These are phyloP conservation scores for Drosophila mayaguana DNA, from an alignment of 2,888 invertebrate species.

Conservation along the genomic window DNA sequence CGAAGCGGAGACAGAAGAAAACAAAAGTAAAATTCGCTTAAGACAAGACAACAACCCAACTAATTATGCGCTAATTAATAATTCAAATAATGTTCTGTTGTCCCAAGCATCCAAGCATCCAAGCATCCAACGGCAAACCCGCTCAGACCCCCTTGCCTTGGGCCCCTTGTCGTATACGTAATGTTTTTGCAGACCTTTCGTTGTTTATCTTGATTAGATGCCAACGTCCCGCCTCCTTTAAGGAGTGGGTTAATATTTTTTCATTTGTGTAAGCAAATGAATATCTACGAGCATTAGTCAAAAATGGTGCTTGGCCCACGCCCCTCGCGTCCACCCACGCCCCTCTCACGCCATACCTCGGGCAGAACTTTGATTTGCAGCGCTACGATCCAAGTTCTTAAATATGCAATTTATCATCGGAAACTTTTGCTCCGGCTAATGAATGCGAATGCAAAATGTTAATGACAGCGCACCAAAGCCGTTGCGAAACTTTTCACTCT, in stretches of 20 bases:
- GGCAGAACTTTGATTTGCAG: slow-evolving; percentile 60
- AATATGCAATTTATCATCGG: slow-evolving; percentile 73
- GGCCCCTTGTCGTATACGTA: slow-evolving; percentile 35
- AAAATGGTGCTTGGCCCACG: slow-evolving; percentile 16
- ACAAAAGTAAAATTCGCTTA: slow-evolving; percentile 41
- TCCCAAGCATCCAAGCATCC: slow-evolving; percentile 37
- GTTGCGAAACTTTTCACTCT: slow-evolving; percentile 61
- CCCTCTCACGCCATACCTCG: background rate
- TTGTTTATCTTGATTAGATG: slow-evolving; percentile 67
- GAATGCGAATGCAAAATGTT: slow-evolving; percentile 76
- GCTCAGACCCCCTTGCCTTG: too few relatives aligned
- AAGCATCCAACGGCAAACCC: too few relatives aligned
- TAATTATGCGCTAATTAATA: slow-evolving; percentile 81
- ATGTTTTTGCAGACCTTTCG: slow-evolving; percentile 30
- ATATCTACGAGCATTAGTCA: slow-evolving; percentile 67
- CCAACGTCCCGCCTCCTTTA: background rate
- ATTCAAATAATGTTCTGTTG: slow-evolving; percentile 75
- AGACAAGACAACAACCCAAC: slow-evolving; percentile 67
- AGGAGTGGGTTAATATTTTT: slow-evolving; percentile 49
- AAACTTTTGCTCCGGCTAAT: slow-evolving; percentile 63
- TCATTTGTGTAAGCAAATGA: slow-evolving; percentile 64
- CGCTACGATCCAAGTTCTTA: slow-evolving; percentile 43
- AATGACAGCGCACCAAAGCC: slow-evolving; percentile 58
- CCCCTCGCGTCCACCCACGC: background rate
- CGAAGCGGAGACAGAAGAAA: slow-evolving; percentile 13